Evolutionary conservation across 2,888 invertebrate species (phyloP).

Genomic region (Leistus spinibarbis): DNA sequence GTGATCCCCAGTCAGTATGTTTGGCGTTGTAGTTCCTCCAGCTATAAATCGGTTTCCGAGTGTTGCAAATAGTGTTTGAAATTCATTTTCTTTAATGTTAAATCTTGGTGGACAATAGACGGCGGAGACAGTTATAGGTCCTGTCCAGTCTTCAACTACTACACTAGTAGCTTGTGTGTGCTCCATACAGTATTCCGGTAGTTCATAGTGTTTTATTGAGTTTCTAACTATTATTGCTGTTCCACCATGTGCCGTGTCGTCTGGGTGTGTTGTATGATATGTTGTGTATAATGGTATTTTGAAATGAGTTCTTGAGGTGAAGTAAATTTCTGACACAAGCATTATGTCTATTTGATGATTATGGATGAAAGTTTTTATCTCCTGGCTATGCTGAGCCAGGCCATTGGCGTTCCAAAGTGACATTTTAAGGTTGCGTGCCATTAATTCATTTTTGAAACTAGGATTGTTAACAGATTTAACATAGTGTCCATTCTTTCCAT

Average conservation of each 20-base stretch:
- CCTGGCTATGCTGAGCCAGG: no score
- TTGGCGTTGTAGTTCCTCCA: slow-evolving; percentile 43
- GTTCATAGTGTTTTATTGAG: slow-evolving; percentile 2
- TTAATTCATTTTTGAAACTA: no score
- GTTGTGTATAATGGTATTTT: background rate
- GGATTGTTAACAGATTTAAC: background rate
- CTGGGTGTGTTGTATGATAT: slow-evolving; percentile 9
- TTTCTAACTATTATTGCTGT: slow-evolving; percentile 7
- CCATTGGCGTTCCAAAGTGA: slow-evolving; percentile 40
- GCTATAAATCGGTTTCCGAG: slow-evolving; percentile 39
- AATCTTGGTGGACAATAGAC: background rate
- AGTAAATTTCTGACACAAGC: background rate
- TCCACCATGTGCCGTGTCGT: slow-evolving; percentile 5
- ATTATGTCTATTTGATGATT: background rate
- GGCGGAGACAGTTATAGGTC: background rate
- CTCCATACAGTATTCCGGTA: background rate
- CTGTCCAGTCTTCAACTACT: slow-evolving; percentile 8
- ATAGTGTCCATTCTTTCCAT: background rate
- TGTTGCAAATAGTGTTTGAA: slow-evolving; percentile 17
- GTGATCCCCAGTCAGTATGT: slow-evolving; percentile 37
- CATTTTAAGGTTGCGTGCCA: slow-evolving; percentile 19
- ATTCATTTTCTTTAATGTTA: background rate
- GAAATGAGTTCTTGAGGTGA: background rate
- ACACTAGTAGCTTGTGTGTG: background rate
- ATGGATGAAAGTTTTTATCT: slow-evolving; percentile 33